Conservation (phyloP, 2,113 vertebrate genomes). For the Sphaerodactylus townsendi region DNA sequence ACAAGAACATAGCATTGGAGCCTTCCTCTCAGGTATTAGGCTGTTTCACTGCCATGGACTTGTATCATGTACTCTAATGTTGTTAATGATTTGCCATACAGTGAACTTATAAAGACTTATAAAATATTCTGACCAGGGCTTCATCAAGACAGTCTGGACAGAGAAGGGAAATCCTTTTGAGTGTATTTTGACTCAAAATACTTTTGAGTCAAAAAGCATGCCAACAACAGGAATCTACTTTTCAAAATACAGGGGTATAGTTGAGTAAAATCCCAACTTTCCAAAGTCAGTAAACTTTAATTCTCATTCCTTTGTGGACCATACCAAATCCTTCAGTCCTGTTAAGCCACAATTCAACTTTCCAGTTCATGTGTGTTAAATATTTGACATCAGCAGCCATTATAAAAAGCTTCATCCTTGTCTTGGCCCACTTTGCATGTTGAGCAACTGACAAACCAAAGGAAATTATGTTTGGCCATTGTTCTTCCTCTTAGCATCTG, state of each 20-base stretch:
- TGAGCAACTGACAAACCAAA: not conserved
- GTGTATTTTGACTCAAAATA: no score
- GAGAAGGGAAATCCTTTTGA: not conserved
- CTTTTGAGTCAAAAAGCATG: not conserved
- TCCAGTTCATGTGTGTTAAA: not conserved
- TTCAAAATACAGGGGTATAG: not conserved
- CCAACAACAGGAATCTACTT: not conserved
- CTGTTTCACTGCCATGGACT: conserved; percentile 58
- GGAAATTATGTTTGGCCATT: not conserved
- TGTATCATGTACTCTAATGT: conserved; percentile 65
- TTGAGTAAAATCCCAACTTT: not conserved
- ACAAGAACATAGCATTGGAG: not conserved
- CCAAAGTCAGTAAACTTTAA: not conserved
- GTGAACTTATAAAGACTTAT: no score
- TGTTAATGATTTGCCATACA: conserved; percentile 66
- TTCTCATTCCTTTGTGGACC: not conserved
- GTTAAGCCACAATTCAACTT: not conserved
- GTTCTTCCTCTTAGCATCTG: not conserved
- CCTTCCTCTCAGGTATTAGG: conserved; percentile 72
- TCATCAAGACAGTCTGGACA: conserved; percentile 26
- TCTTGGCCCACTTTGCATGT: not conserved
- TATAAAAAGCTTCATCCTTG: not conserved
- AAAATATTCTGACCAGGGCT: conserved; percentile 10
- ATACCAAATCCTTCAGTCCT: no score
- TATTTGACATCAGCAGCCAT: not conserved